Percentiles rank a stretch among this genome's conserved stretches.
phyloP scores from a whole-genome alignment of 1,140 invertebrate species.

The Anastrepha obliqua region DNA sequence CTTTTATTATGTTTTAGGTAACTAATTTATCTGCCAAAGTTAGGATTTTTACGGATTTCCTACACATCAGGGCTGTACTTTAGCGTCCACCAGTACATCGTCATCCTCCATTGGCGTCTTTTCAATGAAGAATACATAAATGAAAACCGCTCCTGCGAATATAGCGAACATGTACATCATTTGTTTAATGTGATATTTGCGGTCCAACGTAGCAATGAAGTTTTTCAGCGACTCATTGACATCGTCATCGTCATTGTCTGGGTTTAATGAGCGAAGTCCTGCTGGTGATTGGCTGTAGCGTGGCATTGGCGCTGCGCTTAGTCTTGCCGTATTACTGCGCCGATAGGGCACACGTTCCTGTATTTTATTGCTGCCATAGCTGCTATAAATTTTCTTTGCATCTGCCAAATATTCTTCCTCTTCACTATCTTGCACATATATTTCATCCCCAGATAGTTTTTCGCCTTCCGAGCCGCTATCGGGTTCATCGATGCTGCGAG shows the following conservation, averaged over 20 bases:
- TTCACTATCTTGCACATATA: conserved; percentile 21
- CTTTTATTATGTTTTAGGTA: background rate
- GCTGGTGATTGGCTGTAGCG: background rate
- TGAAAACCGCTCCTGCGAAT: conserved; percentile 60
- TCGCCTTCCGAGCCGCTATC: conserved; percentile 13
- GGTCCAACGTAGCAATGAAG: conserved; percentile 60
- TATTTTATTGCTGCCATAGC: conserved; percentile 42
- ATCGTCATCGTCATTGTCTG: background rate
- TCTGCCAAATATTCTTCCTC: conserved; percentile 34
- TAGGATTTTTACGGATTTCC: background rate
- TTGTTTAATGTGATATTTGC: conserved; percentile 65
- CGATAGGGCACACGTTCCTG: conserved; percentile 33
- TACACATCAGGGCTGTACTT: background rate
- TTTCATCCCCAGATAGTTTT: conserved; percentile 17
- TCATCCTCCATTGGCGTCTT: background rate
- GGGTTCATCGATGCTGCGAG: conserved; percentile 22
- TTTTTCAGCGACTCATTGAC: conserved; percentile 36
- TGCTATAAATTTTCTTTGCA: conserved; percentile 23
- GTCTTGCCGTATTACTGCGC: background rate
- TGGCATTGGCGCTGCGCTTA: background rate
- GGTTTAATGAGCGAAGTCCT: background rate
- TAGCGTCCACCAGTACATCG: background rate
- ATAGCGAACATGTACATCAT: conserved; percentile 61
- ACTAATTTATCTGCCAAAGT: background rate
- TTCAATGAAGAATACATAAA: conserved; percentile 63